Conservation (phyloP, 1,140 invertebrate species). For the Heliconius congener region DNA sequence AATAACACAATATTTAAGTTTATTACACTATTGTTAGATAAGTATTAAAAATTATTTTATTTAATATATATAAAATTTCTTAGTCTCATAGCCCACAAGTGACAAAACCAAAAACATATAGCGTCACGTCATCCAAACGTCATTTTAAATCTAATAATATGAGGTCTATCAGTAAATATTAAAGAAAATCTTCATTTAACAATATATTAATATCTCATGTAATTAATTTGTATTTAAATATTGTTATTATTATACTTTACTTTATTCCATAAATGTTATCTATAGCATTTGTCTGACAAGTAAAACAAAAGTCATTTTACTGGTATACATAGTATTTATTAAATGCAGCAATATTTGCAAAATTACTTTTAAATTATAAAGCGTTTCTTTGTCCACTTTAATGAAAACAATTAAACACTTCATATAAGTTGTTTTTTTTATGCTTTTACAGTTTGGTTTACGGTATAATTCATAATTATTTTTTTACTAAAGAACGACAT, state of each 20-base stretch:
- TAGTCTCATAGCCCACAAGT: constrained; percentile 49
- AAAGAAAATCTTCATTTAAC: neutral
- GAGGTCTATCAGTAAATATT: neutral
- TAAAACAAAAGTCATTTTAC: no score
- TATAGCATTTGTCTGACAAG: no score
- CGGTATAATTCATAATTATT: no score
- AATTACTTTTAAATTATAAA: no score
- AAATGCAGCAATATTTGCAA: no score
- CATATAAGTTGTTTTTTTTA: no score
- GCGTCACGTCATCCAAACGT: constrained; percentile 73
- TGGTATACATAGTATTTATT: no score
- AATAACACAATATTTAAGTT: constrained; percentile 42
- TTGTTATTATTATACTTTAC: neutral
- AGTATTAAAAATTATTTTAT: constrained; percentile 31
- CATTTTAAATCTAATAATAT: constrained; percentile 29
- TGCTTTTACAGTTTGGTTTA: no score
- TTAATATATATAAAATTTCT: constrained; percentile 37
- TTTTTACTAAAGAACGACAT: no score
- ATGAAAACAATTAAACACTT: no score
- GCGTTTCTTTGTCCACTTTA: no score
- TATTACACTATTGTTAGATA: constrained; percentile 26
- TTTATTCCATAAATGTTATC: neutral
- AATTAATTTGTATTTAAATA: neutral
- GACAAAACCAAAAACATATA: constrained; percentile 70
- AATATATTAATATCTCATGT: neutral